Conservation (phyloP, 2,888 invertebrate genomes). For the Hymenopus coronatus region DNA sequence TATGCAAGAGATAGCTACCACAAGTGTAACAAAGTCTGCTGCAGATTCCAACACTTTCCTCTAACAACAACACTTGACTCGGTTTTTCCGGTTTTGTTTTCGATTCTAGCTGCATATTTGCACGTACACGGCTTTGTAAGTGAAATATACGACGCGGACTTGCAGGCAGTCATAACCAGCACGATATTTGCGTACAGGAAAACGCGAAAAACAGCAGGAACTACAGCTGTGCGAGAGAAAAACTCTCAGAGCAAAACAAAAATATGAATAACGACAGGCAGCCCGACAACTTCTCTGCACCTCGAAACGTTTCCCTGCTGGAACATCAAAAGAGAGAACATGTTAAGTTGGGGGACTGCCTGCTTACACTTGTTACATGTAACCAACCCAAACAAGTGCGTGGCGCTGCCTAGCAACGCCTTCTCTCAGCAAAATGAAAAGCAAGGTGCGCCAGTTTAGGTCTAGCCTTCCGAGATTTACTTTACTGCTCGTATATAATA, state of each 20-base stretch:
- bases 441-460: not conserved
- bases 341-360: not conserved
- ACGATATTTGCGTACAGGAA: not conserved
- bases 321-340: not conserved
- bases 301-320: not conserved
- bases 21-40: not conserved
- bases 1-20: not conserved
- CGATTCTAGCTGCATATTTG: not conserved
- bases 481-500: conserved; percentile 1
- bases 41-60: not conserved
- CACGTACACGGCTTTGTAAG: not conserved
- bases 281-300: not conserved
- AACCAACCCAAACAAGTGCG: not conserved
- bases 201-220: not conserved
- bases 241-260: not conserved
- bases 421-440: not conserved
- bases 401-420: not conserved
- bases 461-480: not conserved
- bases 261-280: not conserved
- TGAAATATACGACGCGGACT: not conserved
- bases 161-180: not conserved
- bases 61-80: not conserved
- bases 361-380: not conserved
- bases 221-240: not conserved
- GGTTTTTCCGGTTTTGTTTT: not conserved